phyloP scores from a whole-genome alignment of 2,797 vertebrate genomes.

The Xenentodon cancila region DNA sequence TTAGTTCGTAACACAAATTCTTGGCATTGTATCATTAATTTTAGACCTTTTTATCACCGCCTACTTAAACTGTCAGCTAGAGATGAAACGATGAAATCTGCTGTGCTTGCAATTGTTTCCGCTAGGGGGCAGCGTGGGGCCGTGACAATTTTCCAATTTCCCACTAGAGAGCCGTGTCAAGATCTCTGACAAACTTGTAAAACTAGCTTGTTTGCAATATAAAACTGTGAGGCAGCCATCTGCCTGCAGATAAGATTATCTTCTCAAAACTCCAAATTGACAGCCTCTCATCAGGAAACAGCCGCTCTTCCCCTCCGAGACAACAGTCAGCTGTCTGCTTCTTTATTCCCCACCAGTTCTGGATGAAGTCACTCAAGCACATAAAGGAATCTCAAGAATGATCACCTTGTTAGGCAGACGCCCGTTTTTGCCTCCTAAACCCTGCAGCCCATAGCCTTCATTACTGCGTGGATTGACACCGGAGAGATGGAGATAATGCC shows the following conservation, averaged over 20 bases:
- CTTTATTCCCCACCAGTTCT: constrained; percentile 37
- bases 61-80: too few species aligned
- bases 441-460: constrained; percentile 36
- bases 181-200: constrained; percentile 30
- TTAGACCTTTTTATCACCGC: background rate
- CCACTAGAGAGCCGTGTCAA: background rate
- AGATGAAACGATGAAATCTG: background rate
- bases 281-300: background rate
- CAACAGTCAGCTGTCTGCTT: constrained; percentile 17
- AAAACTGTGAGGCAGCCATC: constrained; percentile 21
- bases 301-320: constrained; percentile 5
- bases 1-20: background rate
- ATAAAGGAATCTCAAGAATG: constrained; percentile 77
- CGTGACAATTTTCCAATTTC: background rate
- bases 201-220: constrained; percentile 37
- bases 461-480: constrained; percentile 58
- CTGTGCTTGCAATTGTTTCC: background rate
- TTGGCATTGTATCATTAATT: background rate
- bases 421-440: constrained; percentile 48
- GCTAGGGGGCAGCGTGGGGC: constrained; percentile 74
- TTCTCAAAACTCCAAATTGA: background rate
- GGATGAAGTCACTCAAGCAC: constrained; percentile 61
- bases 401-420: constrained; percentile 66
- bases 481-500: constrained; percentile 51
- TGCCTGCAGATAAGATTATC: constrained; percentile 8